Conservation (phyloP, 2,113 vertebrate species). For the Nibea coibor region DNA sequence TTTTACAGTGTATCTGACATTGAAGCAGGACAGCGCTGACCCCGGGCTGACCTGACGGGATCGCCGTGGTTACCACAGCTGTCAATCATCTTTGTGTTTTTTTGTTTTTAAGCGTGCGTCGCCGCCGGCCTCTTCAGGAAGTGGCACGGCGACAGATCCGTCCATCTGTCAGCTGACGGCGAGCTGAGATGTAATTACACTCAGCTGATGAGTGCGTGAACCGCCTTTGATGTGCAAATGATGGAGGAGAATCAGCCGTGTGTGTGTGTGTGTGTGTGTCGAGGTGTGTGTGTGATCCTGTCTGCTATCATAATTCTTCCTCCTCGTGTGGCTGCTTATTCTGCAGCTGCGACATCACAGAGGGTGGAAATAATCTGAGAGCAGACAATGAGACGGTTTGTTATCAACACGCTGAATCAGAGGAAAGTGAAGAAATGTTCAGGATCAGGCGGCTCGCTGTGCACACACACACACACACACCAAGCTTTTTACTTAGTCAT, state of each 20-base stretch:
- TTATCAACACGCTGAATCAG: slow-evolving; percentile 38
- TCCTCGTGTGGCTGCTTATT: slow-evolving; percentile 44
- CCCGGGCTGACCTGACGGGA: slow-evolving; percentile 54
- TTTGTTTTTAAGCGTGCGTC: slow-evolving; percentile 19
- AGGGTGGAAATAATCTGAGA: slow-evolving; percentile 48
- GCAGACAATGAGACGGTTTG: slow-evolving; percentile 18
- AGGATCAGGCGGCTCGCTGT: slow-evolving; percentile 21
- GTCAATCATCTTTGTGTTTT: slow-evolving; percentile 53
- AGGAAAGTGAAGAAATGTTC: slow-evolving; percentile 33
- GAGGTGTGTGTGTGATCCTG: slow-evolving; percentile 33
- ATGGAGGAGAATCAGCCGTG: slow-evolving; percentile 47
- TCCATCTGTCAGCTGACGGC: slow-evolving; percentile 24
- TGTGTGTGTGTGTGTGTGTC: background rate
- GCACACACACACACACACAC: slow-evolving; percentile 24
- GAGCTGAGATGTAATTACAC: slow-evolving; percentile 33
- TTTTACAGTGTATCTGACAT: slow-evolving; percentile 37
- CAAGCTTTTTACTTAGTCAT: slow-evolving; percentile 39
- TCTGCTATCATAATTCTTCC: slow-evolving; percentile 27
- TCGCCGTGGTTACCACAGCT: slow-evolving; percentile 57
- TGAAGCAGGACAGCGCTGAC: slow-evolving; percentile 62
- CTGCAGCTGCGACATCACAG: slow-evolving; percentile 36
- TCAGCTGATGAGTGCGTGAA: slow-evolving; percentile 20
- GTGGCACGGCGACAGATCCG: slow-evolving; percentile 22
- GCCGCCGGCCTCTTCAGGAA: slow-evolving; percentile 29
- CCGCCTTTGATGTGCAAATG: slow-evolving; percentile 57